Percentiles rank a stretch among this genome's conserved stretches.
Evolutionary conservation across 2,888 invertebrate species (phyloP).

Genomic region (Charanyca ferruginea): DNA sequence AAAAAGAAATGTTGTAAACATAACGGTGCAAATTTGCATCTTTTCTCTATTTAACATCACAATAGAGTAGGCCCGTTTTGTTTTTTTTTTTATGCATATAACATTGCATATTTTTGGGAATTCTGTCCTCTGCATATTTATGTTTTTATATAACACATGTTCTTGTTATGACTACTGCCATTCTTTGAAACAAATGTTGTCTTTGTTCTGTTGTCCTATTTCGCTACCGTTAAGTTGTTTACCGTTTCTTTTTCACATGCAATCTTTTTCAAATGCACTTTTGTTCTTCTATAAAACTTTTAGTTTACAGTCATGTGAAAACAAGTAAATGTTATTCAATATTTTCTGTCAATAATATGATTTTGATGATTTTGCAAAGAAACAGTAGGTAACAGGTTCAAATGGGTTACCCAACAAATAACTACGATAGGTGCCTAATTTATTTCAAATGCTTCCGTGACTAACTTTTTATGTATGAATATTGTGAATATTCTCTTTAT

Average conservation of each 20-base stretch:
- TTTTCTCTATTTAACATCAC: slow-evolving; percentile 82
- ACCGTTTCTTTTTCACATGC: slow-evolving; percentile 42
- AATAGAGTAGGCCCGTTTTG: slow-evolving; percentile 78
- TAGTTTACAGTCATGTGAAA: slow-evolving; percentile 24
- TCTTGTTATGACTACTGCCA: slow-evolving; percentile 77
- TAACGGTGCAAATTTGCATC: slow-evolving; percentile 86
- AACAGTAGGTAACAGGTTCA: neutral
- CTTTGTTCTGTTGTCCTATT: slow-evolving; percentile 66
- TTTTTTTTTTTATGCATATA: slow-evolving; percentile 51
- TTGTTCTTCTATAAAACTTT: slow-evolving; percentile 28
- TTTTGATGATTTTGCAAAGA: slow-evolving; percentile 1
- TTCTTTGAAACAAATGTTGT: slow-evolving; percentile 71
- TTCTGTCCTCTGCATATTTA: slow-evolving; percentile 65
- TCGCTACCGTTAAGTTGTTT: slow-evolving; percentile 59
- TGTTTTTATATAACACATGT: slow-evolving; percentile 76
- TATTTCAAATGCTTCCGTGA: slow-evolving; percentile 5
- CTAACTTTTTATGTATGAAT: slow-evolving; percentile 2
- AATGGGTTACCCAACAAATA: neutral
- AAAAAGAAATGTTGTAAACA: slow-evolving; percentile 82
- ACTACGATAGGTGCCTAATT: neutral
- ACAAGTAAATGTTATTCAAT: slow-evolving; percentile 17
- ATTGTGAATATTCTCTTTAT: neutral
- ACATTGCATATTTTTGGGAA: slow-evolving; percentile 67
- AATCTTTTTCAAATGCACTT: slow-evolving; percentile 26
- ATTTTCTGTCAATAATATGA: slow-evolving; percentile 12